These are phyloP conservation scores for Podarcis siculus DNA, from an alignment of 2,797 vertebrate species.

Conservation along the genomic window DNA sequence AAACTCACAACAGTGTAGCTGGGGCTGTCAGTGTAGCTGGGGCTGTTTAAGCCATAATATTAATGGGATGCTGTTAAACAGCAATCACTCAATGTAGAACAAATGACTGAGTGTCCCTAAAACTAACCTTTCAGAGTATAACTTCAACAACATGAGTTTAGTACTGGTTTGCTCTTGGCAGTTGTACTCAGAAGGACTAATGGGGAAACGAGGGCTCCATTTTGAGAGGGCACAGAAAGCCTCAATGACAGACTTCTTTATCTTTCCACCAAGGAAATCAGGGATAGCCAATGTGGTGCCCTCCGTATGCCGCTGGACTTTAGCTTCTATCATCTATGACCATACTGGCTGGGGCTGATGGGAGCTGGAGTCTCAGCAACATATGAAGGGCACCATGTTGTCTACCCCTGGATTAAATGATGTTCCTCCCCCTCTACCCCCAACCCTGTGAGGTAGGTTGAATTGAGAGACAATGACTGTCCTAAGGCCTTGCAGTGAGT, in stretches of 20 bases:
- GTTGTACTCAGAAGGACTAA: not conserved
- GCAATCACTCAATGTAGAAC: not conserved
- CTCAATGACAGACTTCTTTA: not conserved
- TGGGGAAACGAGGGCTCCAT: not conserved
- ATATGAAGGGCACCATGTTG: too few species aligned
- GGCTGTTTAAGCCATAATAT: not conserved
- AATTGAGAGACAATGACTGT: not conserved
- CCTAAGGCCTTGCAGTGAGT: not conserved
- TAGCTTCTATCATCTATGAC: too few species aligned
- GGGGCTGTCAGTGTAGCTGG: not conserved
- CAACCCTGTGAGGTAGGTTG: not conserved
- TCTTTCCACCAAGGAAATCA: not conserved
- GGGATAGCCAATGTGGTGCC: too few species aligned
- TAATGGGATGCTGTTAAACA: not conserved
- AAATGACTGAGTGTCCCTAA: not conserved
- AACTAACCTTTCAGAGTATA: not conserved
- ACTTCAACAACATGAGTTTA: not conserved
- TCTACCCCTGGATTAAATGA: too few species aligned
- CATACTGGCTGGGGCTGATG: too few species aligned
- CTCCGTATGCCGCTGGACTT: too few species aligned
- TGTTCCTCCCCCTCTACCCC: not conserved
- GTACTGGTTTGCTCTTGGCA: too few species aligned
- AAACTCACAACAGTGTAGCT: not conserved
- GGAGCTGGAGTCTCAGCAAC: too few species aligned
- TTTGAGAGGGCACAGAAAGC: not conserved